Evolutionary conservation across 2,797 vertebrate genomes (phyloP).

Genomic region (Lerista edwardsae): DNA sequence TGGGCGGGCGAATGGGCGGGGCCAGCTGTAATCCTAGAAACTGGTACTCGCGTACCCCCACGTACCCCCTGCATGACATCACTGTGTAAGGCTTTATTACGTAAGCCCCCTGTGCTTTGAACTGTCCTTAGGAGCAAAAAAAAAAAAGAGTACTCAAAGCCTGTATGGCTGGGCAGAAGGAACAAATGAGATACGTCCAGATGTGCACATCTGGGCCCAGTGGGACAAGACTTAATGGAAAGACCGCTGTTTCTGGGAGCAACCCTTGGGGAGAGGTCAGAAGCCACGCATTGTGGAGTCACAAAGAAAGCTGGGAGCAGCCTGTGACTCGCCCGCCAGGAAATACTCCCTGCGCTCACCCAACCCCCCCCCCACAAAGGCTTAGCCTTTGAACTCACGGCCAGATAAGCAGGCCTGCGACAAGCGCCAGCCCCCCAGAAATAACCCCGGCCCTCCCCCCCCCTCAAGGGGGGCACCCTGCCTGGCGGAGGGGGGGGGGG

Average conservation of each 20-base stretch:
- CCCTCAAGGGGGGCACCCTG: background rate
- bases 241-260: background rate
- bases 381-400: conserved; percentile 28
- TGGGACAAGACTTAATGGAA: background rate
- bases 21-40: no score
- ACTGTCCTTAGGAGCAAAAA: no score
- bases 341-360: background rate
- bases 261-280: background rate
- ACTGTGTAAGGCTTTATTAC: no score
- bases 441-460: rapidly evolving
- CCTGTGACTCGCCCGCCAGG: background rate
- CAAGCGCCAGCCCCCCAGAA: background rate
- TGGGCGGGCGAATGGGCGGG: no score
- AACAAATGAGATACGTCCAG: background rate
- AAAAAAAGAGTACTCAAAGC: no score
- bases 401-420: background rate
- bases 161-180: no score
- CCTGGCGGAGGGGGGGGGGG: no score
- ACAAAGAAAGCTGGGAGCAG: background rate
- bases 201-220: background rate
- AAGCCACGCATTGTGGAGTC: background rate
- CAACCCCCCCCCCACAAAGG: background rate
- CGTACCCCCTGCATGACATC: no score
- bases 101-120: no score
- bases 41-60: no score